These are phyloP conservation scores for Nomada fucata DNA, from an alignment of 2,888 invertebrate species.

Conservation along the genomic window DNA sequence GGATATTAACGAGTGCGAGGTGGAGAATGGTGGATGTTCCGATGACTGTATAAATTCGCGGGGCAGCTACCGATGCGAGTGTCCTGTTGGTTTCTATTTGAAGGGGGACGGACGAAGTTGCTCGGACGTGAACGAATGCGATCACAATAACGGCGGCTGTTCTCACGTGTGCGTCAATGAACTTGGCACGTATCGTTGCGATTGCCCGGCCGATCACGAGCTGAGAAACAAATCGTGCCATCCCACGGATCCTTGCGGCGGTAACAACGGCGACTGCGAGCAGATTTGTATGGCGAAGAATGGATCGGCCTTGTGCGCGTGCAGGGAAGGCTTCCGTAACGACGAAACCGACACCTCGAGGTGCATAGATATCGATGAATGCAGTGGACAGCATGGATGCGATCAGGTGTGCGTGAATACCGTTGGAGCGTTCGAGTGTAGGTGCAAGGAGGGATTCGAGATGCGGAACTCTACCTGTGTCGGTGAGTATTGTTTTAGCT, in stretches of 20 bases:
- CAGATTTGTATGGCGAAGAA: constrained; percentile 77
- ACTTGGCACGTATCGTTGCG: constrained; percentile 84
- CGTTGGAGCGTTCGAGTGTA: constrained; percentile 84
- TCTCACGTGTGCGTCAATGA: constrained; percentile 85
- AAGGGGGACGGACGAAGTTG: constrained; percentile 82
- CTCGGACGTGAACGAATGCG: constrained; percentile 82
- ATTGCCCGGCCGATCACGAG: constrained; percentile 82
- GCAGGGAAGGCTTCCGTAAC: constrained; percentile 83
- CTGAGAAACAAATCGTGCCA: constrained; percentile 70
- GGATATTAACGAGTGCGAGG: constrained; percentile 82
- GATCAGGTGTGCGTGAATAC: constrained; percentile 84
- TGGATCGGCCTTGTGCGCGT: constrained; percentile 74
- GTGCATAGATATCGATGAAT: constrained; percentile 84
- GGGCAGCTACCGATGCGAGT: constrained; percentile 72
- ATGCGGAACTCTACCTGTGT: constrained; percentile 72
- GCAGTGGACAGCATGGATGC: constrained; percentile 81
- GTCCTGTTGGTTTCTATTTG: constrained; percentile 83
- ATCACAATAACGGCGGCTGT: constrained; percentile 81
- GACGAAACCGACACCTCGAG: constrained; percentile 67
- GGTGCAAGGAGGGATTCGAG: constrained; percentile 75
- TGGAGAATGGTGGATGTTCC: constrained; percentile 83
- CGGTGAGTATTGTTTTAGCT: constrained; percentile 66
- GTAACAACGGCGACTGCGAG: constrained; percentile 84
- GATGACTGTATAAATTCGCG: constrained; percentile 75
- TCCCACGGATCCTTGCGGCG: constrained; percentile 68